Base-by-base conservation (phyloP, 2,797 vertebrate species). In the Prionace glauca region DNA sequence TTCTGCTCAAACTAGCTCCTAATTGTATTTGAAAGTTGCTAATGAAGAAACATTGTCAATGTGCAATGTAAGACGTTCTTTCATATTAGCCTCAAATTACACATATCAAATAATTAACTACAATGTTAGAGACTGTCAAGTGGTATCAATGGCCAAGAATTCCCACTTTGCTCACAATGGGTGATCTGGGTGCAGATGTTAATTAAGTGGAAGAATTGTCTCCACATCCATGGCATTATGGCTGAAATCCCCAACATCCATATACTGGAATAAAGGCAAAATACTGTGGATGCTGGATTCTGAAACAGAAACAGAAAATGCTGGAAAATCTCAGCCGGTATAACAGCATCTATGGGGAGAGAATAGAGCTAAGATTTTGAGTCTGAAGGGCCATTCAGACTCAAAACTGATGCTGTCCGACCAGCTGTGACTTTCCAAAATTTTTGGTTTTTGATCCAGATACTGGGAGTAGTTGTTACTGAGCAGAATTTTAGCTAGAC, bases 1-100 rank as follows among this genome's bases (percentile, higher is more conserved):
- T 67, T 41, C 90, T 92, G n/a, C 90, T 67, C 62, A 92, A 67
- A 36, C 20, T 41, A 36, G 62, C 1, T 67, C 90, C 18, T 92
- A 92, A 92, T 92, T 92, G n/a, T n/a, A 22, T 3, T 92, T 92
- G 90, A n/a, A 65, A 69, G n/a, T 67, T 67, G 36, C 65, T 67
- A 67, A 92, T 92, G 62, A 62, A 67, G 90, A 67, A 92, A 20
- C n/a, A 92, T 92, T n/a, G 67, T 36, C 62, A 22, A 67, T 7
- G n/a, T 65, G n/a, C 10, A 92, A 67, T 32, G 9, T 92, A n/a
- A 60, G 65, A 36, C 22, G 56, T 32, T 90, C 29, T 81, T 22
- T 20, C 18, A 41, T 0, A 45, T 84, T 41, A 20, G 36, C 79
- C 79, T 41, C n/a, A 36, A 69, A 91, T 62, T 14, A 36, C 88